Conservation (phyloP, 1,140 invertebrate genomes). For the Globodera ellingtonae region DNA sequence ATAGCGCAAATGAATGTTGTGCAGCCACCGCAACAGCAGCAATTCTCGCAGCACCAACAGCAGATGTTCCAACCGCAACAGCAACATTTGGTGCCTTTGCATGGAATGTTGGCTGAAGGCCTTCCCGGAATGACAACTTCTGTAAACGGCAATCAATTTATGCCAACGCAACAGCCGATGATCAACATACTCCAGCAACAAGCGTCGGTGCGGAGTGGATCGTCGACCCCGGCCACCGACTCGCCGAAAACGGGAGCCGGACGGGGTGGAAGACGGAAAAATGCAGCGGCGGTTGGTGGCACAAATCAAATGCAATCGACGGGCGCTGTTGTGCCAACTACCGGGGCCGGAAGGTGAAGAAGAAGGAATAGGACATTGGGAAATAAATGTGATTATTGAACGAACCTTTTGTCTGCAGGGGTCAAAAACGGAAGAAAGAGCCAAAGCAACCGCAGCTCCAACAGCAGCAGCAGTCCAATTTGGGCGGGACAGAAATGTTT, state of each 20-base stretch:
- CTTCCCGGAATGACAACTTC: slow-evolving; percentile 5
- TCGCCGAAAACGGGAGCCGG: slow-evolving; percentile 23
- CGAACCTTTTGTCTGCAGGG: background rate
- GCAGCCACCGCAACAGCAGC: background rate
- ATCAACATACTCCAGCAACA: slow-evolving; percentile 38
- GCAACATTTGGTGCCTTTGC: slow-evolving; percentile 28
- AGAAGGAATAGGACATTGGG: background rate
- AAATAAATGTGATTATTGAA: too few relatives aligned
- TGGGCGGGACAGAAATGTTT: slow-evolving; percentile 15
- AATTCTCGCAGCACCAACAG: slow-evolving; percentile 30
- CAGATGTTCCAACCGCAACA: slow-evolving; percentile 20
- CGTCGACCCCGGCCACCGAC: slow-evolving; percentile 19
- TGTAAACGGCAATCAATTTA: background rate
- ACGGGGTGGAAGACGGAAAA: slow-evolving; percentile 28
- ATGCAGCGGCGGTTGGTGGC: background rate
- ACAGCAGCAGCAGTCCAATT: background rate
- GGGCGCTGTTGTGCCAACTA: background rate
- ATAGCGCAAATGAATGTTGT: slow-evolving; percentile 1
- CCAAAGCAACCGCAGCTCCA: slow-evolving; percentile 9
- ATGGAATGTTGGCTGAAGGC: slow-evolving; percentile 11
- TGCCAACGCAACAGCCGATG: slow-evolving; percentile 25
- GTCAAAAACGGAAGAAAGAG: slow-evolving; percentile 33
- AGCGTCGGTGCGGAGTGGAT: slow-evolving; percentile 21
- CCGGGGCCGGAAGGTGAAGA: slow-evolving; percentile 17
- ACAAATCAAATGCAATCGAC: slow-evolving; percentile 19